phyloP scores from a whole-genome alignment of 2,888 invertebrate species.

The Chaetoderma sp. region DNA sequence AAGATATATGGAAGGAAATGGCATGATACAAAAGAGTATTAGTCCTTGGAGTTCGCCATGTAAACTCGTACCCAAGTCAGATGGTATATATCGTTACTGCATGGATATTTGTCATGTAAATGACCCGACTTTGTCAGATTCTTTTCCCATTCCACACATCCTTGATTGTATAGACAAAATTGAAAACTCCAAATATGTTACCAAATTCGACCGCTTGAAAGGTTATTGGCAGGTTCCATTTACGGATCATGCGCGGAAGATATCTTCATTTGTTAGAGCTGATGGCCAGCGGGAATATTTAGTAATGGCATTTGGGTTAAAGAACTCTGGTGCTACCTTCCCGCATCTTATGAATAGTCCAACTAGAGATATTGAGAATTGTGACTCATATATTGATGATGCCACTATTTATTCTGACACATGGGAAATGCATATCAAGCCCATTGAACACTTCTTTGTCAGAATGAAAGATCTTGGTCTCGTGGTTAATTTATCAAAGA shows the following conservation, averaged over 20 bases:
- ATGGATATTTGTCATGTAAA: no score
- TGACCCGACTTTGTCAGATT: no score
- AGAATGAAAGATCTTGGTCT: no score
- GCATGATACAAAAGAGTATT: constrained; percentile 42
- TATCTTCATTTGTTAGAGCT: constrained; percentile 32
- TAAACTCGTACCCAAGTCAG: constrained; percentile 34
- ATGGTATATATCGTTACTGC: constrained; percentile 34
- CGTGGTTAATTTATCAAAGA: no score
- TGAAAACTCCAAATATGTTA: background rate
- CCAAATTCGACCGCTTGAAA: background rate
- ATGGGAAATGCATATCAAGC: constrained; percentile 16
- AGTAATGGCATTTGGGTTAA: constrained; percentile 42
- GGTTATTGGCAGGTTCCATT: constrained; percentile 28
- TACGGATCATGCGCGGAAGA: constrained; percentile 34
- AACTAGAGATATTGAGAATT: background rate
- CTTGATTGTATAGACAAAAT: background rate
- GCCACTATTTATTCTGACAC: constrained; percentile 12
- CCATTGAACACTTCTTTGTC: constrained; percentile 10
- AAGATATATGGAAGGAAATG: constrained; percentile 39
- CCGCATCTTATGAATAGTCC: constrained; percentile 32
- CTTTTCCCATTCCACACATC: no score
- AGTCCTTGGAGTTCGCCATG: constrained; percentile 44
- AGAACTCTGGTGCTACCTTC: constrained; percentile 36
- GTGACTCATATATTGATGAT: constrained; percentile 36
- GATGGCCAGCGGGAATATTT: constrained; percentile 28